These are phyloP conservation scores for Gallinago paraguaiae DNA, from an alignment of 2,113 vertebrate genomes.

Conservation along the genomic window DNA sequence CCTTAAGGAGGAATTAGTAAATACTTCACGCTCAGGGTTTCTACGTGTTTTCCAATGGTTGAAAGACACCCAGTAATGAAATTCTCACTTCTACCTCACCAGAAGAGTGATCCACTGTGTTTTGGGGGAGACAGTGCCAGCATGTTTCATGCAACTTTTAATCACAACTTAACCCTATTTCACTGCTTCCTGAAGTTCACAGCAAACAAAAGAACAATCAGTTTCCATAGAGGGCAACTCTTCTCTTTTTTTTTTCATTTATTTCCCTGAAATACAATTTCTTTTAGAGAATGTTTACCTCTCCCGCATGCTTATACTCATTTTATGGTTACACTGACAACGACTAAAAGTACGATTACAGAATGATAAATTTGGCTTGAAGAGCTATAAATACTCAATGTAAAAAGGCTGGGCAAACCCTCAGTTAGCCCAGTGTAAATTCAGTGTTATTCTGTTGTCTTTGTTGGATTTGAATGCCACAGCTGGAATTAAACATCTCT, in stretches of 20 bases:
- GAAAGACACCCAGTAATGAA: background rate
- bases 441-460: background rate
- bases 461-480: background rate
- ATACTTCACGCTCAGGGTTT: fast-evolving
- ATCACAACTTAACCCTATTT: background rate
- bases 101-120: background rate
- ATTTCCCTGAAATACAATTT: background rate
- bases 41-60: background rate
- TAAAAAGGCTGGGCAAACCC: background rate
- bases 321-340: background rate
- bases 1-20: background rate
- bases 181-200: background rate
- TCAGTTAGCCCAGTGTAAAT: background rate
- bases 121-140: background rate
- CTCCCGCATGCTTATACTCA: background rate
- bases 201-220: background rate
- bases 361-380: background rate
- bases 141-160: background rate
- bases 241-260: background rate
- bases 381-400: background rate
- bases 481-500: background rate
- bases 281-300: background rate
- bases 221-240: background rate
- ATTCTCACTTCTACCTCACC: background rate
- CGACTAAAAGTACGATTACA: background rate